Conservation (phyloP, 2,113 vertebrate genomes). For the Petromus typicus region DNA sequence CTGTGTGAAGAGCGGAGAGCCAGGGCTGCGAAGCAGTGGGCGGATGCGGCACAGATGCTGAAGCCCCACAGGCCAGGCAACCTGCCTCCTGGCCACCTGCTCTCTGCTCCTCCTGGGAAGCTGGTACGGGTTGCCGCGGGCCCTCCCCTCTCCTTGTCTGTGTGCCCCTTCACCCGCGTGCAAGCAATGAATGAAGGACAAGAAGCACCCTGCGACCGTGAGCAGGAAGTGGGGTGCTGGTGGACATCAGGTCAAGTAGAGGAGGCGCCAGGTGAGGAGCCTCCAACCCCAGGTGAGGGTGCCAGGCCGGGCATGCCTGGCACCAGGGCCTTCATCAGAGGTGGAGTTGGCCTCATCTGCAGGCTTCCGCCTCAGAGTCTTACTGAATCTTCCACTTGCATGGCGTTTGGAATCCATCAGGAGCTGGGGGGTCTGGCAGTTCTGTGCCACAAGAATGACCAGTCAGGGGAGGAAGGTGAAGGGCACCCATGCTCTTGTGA, state of each 20-base stretch:
- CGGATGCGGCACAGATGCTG: not conserved
- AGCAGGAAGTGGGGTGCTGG: not conserved
- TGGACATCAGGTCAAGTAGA: too few relatives aligned
- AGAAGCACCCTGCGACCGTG: not conserved
- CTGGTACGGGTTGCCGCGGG: not conserved
- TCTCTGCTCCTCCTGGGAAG: not conserved
- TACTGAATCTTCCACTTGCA: not conserved
- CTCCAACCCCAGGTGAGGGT: not conserved
- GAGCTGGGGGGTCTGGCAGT: not conserved
- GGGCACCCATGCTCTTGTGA: not conserved
- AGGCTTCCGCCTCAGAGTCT: not conserved
- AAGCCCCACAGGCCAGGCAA: not conserved
- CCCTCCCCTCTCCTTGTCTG: not conserved
- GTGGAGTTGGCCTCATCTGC: not conserved
- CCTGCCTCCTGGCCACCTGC: not conserved
- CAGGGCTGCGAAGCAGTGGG: not conserved
- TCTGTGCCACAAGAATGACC: not conserved
- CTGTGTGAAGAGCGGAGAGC: not conserved
- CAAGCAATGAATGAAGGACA: not conserved
- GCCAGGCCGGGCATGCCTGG: too few relatives aligned
- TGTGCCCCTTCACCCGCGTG: not conserved
- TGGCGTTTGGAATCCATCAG: not conserved
- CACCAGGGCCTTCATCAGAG: not conserved
- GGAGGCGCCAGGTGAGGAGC: not conserved
- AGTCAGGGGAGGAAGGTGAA: not conserved